Evolutionary conservation across 2,888 invertebrate genomes (phyloP), one percentile per base, ranked within the genome.

Genomic region (Drosophila barbarae): DNA sequence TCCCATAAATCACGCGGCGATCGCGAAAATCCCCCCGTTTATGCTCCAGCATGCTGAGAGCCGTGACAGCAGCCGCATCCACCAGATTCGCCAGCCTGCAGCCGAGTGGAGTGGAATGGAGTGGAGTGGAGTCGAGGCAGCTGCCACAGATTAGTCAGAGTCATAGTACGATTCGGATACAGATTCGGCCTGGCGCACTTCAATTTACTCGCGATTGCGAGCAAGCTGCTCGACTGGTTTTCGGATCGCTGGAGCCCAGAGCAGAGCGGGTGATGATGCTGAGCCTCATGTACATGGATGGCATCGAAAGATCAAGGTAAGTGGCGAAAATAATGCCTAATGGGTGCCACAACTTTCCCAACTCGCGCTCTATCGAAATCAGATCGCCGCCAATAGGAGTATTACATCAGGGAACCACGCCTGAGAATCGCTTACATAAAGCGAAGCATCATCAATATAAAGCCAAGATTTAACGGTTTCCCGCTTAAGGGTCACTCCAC

Each of bases 61-160:
- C 36, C 47, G 50, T 64, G 80, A 69, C 75, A 80, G 75, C 75
- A 71, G 73, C 60, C 60, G 57, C 68, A 59, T 51, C 36, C 47
- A 50, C 9, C 34, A 51, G 59, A 58, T 47, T 46, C 38, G 60
- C 59, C 41, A 51, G 53, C 44, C 44, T 56, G 67, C 56, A 44
- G 57, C 23, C 46, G 34, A 53, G 58, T 42, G 36, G 57, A 42
- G 47, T 41, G 46, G 15, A 53, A 54, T 59, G 68, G 69, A 73
- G 47, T 41, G 46, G 23, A 53, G 65, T 59, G 68, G 69, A 73
- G 74, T 76, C 66, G 73, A 74, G 80, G 77, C 84, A 81, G 81
- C 81, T 84, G 84, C 74, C 84, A 72, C 69, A 82, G 80, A 81
- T 82, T 82, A 84, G 77, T 84, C 84, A 82, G 79, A 52, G 54